These are phyloP conservation scores for Caenorhabditis sp. DNA, from an alignment of 2,888 invertebrate species.

Conservation along the genomic window DNA sequence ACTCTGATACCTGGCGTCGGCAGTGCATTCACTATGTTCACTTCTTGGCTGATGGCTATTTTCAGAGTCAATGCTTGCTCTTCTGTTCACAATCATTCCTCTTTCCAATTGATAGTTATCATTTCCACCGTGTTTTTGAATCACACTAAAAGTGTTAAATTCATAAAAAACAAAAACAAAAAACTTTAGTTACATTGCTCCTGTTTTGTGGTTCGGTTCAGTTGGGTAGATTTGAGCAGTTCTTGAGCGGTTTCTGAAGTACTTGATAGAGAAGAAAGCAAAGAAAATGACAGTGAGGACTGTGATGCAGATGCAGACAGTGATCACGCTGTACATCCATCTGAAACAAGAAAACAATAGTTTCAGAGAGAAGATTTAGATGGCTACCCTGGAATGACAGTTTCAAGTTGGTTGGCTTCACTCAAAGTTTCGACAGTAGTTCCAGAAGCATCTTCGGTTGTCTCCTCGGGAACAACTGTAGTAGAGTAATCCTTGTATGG, in stretches of 20 bases:
- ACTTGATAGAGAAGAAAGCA: slow-evolving; percentile 41
- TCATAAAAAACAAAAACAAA: too few relatives aligned
- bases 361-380: not conserved
- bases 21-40: slow-evolving; percentile 60
- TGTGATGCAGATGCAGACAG: slow-evolving; percentile 43
- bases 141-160: too few relatives aligned
- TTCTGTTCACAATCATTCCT: slow-evolving; percentile 40
- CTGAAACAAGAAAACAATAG: slow-evolving; percentile 37
- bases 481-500: slow-evolving; percentile 70
- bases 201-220: slow-evolving; percentile 32
- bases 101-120: slow-evolving; percentile 43
- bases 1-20: slow-evolving; percentile 38
- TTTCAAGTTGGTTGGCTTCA: slow-evolving; percentile 33
- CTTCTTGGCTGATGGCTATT: slow-evolving; percentile 60
- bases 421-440: slow-evolving; percentile 41
- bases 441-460: slow-evolving; percentile 36
- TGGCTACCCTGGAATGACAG: slow-evolving; percentile 62
- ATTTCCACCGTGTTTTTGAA: slow-evolving; percentile 46
- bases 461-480: slow-evolving; percentile 38
- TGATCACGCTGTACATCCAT: slow-evolving; percentile 66
- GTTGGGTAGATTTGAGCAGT: slow-evolving; percentile 48
- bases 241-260: slow-evolving; percentile 42
- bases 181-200: slow-evolving; percentile 32
- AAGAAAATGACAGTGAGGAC: slow-evolving; percentile 44
- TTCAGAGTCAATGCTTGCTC: slow-evolving; percentile 57